Percentiles rank a stretch among this genome's conserved stretches.
Evolutionary conservation across 2,113 vertebrate species (phyloP).

Genomic region (Numenius arquata): DNA sequence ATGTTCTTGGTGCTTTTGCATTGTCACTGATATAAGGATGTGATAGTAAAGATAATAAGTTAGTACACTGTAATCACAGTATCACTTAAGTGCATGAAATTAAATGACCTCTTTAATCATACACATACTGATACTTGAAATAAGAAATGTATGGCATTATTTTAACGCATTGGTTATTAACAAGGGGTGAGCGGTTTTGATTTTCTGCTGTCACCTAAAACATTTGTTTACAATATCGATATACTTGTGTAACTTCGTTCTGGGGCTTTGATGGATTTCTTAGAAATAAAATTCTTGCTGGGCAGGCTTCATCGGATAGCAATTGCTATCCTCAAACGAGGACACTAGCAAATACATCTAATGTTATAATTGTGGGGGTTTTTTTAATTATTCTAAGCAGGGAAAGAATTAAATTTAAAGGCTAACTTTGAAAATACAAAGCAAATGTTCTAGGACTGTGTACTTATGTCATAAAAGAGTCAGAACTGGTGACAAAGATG

Average conservation of each 20-base stretch:
- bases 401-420: neutral
- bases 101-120: neutral
- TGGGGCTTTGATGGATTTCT: neutral
- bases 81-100: neutral
- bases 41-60: neutral
- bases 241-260: neutral
- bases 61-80: neutral
- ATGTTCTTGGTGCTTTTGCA: neutral
- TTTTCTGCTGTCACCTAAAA: neutral
- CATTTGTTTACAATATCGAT: neutral
- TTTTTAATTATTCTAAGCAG: neutral
- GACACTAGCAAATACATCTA: neutral
- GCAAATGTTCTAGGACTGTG: neutral
- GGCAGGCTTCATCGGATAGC: neutral
- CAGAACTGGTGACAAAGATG: neutral
- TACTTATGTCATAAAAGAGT: neutral
- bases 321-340: neutral
- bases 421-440: neutral
- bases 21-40: neutral
- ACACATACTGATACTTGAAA: neutral
- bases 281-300: neutral
- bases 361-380: neutral
- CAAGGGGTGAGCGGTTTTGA: neutral
- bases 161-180: constrained; percentile 1
- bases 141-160: neutral